Evolutionary conservation across 2,113 vertebrate genomes (phyloP).

Genomic region (Thamnophis sirtalis): DNA sequence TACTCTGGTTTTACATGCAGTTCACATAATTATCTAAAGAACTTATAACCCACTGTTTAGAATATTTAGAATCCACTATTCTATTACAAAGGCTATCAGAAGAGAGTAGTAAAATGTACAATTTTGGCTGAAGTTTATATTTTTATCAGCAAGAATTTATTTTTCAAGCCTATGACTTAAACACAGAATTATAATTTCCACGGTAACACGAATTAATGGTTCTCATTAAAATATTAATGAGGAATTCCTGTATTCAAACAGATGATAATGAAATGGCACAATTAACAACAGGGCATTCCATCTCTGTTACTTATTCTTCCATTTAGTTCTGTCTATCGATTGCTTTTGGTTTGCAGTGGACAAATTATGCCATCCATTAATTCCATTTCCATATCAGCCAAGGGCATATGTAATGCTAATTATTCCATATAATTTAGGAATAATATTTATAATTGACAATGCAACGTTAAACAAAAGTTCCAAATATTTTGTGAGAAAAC

Average conservation of each 20-base stretch:
- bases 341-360: constrained; percentile 50
- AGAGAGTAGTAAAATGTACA: background rate
- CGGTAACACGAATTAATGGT: background rate
- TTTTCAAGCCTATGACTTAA: background rate
- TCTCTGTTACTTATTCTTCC: constrained; percentile 34
- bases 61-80: background rate
- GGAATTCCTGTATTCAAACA: background rate
- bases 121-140: background rate
- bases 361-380: constrained; percentile 38
- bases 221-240: constrained; percentile 1
- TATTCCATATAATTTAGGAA: constrained; percentile 34
- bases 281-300: constrained; percentile 21
- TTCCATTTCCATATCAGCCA: constrained; percentile 34
- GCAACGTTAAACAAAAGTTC: constrained; percentile 24
- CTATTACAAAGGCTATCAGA: background rate
- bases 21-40: background rate
- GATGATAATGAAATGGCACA: constrained; percentile 36
- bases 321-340: constrained; percentile 34
- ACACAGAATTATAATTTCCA: background rate
- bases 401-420: constrained; percentile 9
- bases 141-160: background rate
- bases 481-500: background rate
- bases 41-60: background rate
- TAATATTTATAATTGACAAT: constrained; percentile 30
- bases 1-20: background rate